These are phyloP conservation scores for Ectobius pallidus DNA, from an alignment of 2,888 invertebrate genomes.

Conservation along the genomic window DNA sequence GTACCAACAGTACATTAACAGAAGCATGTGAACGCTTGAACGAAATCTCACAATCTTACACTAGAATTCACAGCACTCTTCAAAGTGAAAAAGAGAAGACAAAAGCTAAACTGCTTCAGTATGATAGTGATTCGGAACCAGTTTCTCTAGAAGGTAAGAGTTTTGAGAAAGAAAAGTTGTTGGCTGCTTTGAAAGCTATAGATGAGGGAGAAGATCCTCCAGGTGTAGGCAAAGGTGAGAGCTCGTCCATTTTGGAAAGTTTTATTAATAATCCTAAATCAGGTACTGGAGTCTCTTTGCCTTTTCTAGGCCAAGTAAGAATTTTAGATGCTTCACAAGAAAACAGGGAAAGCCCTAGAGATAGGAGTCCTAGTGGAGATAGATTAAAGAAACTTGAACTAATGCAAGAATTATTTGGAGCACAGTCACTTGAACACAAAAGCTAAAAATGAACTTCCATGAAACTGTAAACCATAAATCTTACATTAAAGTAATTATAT, in stretches of 20 bases:
- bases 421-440: neutral
- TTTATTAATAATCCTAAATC: neutral
- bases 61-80: neutral
- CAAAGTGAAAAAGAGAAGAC: neutral
- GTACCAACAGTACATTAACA: neutral
- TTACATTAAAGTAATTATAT: no score
- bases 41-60: conserved; percentile 1
- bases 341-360: no score
- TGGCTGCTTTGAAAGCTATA: conserved; percentile 68
- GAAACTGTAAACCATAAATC: no score
- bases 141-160: neutral
- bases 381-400: conserved; percentile 13
- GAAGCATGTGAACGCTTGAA: neutral
- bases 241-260: neutral
- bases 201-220: conserved; percentile 51
- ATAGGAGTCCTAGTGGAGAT: neutral
- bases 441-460: no score
- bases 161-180: conserved; percentile 61
- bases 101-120: neutral
- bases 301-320: neutral
- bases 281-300: neutral
- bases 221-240: neutral
- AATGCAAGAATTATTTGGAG: conserved; percentile 29
- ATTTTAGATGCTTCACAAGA: neutral
- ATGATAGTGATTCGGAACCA: neutral